phyloP scores from a whole-genome alignment of 2,888 invertebrate species.

The Dynastes tityus region DNA sequence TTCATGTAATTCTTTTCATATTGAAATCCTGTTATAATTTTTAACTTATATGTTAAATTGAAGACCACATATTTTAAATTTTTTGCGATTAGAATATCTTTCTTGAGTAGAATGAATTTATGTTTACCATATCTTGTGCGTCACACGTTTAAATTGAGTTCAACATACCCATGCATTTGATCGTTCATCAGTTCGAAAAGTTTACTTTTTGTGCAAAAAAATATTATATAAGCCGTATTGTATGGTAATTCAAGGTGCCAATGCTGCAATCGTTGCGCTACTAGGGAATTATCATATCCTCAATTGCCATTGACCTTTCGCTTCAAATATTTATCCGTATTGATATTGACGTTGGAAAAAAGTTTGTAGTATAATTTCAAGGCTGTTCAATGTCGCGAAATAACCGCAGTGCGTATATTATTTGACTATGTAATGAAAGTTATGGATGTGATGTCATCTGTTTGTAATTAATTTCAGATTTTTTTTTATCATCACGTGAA shows the following conservation, averaged over 20 bases:
- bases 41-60: neutral
- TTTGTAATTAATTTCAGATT: conserved; percentile 15
- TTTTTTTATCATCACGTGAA: neutral
- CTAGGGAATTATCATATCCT: conserved; percentile 12
- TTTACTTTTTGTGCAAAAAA: neutral
- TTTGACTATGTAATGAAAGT: conserved; percentile 34
- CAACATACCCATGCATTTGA: neutral
- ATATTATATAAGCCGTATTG: neutral
- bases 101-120: too few species aligned
- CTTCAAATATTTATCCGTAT: conserved; percentile 26
- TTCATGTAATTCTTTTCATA: neutral
- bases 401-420: conserved; percentile 17
- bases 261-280: neutral
- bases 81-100: neutral
- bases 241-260: conserved; percentile 1
- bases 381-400: conserved; percentile 48
- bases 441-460: conserved; percentile 21
- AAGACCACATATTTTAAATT: neutral
- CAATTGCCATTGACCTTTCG: conserved; percentile 49
- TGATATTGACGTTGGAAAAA: conserved; percentile 17
- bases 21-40: neutral
- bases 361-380: conserved; percentile 40
- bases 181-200: neutral
- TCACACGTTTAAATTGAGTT: neutral
- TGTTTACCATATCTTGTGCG: too few species aligned